Conservation (phyloP, 2,797 vertebrate genomes). For the Hyperoplus lanceolatus region DNA sequence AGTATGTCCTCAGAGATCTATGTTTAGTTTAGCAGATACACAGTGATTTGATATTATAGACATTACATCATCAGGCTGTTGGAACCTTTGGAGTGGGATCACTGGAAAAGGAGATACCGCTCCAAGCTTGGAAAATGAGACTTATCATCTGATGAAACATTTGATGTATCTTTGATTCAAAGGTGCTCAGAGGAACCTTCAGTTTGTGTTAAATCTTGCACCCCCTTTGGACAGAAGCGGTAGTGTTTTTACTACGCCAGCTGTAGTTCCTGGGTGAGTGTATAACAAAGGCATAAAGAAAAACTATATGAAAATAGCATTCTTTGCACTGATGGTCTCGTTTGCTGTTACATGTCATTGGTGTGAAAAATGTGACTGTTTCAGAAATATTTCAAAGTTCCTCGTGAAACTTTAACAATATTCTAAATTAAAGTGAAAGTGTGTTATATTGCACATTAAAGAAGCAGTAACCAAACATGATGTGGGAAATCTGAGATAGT, state of each 20-base stretch:
- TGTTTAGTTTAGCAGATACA: not conserved
- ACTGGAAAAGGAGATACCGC: not conserved
- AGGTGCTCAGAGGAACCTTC: no score
- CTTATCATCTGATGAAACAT: not conserved
- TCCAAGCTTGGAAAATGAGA: not conserved
- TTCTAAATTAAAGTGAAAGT: not conserved
- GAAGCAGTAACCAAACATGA: not conserved
- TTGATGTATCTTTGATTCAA: not conserved
- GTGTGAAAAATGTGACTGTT: no score
- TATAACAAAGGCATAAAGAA: no score
- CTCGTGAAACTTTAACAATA: not conserved
- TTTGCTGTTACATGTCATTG: no score
- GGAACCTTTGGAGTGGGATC: not conserved
- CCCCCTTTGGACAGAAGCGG: no score
- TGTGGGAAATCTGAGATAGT: not conserved
- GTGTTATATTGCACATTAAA: not conserved
- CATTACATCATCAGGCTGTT: not conserved
- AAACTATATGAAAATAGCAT: no score
- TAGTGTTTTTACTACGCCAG: no score
- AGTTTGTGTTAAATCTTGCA: no score
- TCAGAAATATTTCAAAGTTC: no score
- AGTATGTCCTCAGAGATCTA: not conserved
- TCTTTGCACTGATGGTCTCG: no score
- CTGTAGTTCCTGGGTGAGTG: no score
- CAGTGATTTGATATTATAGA: not conserved